A percentile compares a stretch with the other conserved stretches of the same genome.
phyloP scores from a whole-genome alignment of 2,888 invertebrate species.

The Xestia sexstrigata region DNA sequence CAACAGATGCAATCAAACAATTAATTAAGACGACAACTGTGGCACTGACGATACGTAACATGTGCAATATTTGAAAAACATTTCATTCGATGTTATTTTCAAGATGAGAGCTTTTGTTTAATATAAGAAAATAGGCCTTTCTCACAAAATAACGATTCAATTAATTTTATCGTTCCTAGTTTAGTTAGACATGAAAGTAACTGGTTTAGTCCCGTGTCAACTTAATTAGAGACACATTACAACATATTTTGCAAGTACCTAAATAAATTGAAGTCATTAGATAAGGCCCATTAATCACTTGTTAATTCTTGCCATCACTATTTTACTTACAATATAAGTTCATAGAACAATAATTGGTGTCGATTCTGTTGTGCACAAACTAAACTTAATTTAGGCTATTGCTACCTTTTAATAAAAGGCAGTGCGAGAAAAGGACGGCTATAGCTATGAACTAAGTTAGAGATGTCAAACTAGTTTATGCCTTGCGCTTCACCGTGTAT shows the following conservation, averaged over 20 bases:
- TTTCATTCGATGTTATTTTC: not conserved
- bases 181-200: not conserved
- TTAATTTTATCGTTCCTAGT: not conserved
- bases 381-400: too few species aligned
- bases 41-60: constrained; percentile 7
- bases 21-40: constrained; percentile 45
- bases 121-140: constrained; percentile 1
- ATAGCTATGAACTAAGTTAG: too few species aligned
- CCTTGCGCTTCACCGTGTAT: too few species aligned
- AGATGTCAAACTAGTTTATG: too few species aligned
- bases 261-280: constrained; percentile 14
- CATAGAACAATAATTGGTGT: not conserved
- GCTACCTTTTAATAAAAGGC: too few species aligned
- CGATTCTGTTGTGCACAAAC: too few species aligned
- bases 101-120: not conserved
- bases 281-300: not conserved
- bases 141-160: not conserved
- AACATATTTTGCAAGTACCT: constrained; percentile 1
- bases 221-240: constrained; percentile 17
- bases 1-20: constrained; percentile 55
- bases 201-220: not conserved
- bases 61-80: constrained; percentile 17
- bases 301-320: not conserved
- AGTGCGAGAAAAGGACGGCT: too few species aligned
- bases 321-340: not conserved